Percentiles rank a stretch among this genome's conserved stretches.
These are phyloP conservation scores for Sepioteuthis lessoniana DNA, from an alignment of 2,888 invertebrate species.

Conservation along the genomic window DNA sequence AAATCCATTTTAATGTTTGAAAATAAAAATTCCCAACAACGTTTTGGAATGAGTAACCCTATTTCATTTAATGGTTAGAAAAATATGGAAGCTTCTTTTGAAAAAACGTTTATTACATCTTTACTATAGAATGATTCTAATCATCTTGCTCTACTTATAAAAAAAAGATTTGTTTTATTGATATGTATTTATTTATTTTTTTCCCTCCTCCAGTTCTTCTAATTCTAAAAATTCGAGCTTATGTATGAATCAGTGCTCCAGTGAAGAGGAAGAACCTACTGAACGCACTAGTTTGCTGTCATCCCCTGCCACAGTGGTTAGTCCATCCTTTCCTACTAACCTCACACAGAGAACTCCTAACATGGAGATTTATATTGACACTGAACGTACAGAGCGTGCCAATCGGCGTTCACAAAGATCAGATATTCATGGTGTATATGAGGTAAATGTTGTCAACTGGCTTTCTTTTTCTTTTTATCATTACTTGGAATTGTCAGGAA, in stretches of 20 bases:
- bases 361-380: slow-evolving; percentile 43
- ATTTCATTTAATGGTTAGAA: not conserved
- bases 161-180: not conserved
- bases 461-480: not conserved
- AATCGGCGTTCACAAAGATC: slow-evolving; percentile 34
- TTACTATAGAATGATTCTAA: not conserved
- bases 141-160: not conserved
- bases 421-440: not conserved
- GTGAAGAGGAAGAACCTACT: slow-evolving; percentile 56
- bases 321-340: not conserved
- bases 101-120: not conserved
- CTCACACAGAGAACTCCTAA: not conserved
- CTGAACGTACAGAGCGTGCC: slow-evolving; percentile 34
- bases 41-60: not conserved
- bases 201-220: slow-evolving; percentile 52
- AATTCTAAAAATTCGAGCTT: slow-evolving; percentile 42
- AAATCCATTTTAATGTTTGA: too few relatives aligned
- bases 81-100: not conserved
- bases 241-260: slow-evolving; percentile 52
- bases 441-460: slow-evolving; percentile 14
- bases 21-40: not conserved
- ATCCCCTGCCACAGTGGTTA: not conserved
- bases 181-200: slow-evolving; percentile 47
- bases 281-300: slow-evolving; percentile 62
- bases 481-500: too few relatives aligned